Percentiles rank a stretch among this genome's conserved stretches.
Conservation (phyloP, 2,113 vertebrate species). For the Sphaerodactylus townsendi region DNA sequence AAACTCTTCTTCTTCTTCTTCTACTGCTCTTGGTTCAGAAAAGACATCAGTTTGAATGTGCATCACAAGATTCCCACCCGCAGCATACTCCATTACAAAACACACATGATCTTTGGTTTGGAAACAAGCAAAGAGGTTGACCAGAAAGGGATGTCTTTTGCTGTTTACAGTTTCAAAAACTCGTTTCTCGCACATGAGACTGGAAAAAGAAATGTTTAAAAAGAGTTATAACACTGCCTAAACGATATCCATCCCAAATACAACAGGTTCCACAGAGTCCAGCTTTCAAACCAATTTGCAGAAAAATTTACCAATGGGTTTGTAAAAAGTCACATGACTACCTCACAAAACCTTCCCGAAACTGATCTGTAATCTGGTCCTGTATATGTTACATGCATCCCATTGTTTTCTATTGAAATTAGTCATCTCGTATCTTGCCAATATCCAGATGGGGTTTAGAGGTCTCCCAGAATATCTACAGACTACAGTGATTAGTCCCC, state of each 20-base stretch:
- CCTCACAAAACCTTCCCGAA: background rate
- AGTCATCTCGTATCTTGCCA: too few species aligned
- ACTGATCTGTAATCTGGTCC: background rate
- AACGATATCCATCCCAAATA: background rate
- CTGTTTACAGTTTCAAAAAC: slow-evolving; percentile 99
- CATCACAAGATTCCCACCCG: slow-evolving; percentile 98
- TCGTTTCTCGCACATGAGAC: slow-evolving; percentile 98
- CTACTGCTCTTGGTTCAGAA: slow-evolving; percentile 94
- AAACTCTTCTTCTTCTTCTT: too few species aligned
- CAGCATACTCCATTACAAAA: slow-evolving; percentile 99
- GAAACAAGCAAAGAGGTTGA: slow-evolving; percentile 99
- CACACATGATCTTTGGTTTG: slow-evolving; percentile 98
- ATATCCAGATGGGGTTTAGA: too few species aligned
- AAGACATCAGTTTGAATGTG: slow-evolving; percentile 99
- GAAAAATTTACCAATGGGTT: background rate
- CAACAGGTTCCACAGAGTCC: background rate
- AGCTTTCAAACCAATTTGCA: background rate
- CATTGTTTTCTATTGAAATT: too few species aligned
- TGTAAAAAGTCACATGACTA: background rate
- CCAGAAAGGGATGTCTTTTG: slow-evolving; percentile 97
- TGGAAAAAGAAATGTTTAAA: slow-evolving; percentile 66
- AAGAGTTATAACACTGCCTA: slow-evolving; percentile 1
- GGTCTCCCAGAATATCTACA: too few species aligned
- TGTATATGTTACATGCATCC: too few species aligned
- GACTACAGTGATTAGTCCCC: too few species aligned